These are phyloP conservation scores for Pogona vitticeps DNA, from an alignment of 2,113 vertebrate species.

Conservation along the genomic window DNA sequence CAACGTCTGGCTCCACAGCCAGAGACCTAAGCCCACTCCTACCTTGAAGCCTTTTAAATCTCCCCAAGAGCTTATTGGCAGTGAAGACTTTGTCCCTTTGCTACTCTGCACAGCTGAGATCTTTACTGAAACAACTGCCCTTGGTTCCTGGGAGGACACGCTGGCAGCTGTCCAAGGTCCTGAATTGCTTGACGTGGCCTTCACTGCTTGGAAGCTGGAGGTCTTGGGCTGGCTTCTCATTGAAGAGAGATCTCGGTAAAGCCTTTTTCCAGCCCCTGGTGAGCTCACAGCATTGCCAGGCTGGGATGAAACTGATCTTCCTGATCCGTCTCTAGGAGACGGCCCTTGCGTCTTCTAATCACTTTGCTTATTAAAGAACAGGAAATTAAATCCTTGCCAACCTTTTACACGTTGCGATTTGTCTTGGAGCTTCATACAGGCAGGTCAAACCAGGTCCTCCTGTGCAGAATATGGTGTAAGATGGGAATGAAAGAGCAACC, in stretches of 20 bases:
- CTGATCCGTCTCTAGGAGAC: not conserved
- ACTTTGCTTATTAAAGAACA: slow-evolving; percentile 17
- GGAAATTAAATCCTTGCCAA: slow-evolving; percentile 26
- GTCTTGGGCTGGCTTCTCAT: too few species aligned
- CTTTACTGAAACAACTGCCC: too few species aligned
- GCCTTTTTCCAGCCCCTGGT: not conserved
- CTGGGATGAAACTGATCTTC: not conserved
- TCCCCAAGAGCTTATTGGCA: too few species aligned
- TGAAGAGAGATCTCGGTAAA: not conserved
- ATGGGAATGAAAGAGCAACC: not conserved
- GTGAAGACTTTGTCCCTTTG: too few species aligned
- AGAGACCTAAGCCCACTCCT: too few species aligned
- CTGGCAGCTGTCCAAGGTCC: not conserved
- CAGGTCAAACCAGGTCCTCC: not conserved
- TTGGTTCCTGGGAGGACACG: too few species aligned
- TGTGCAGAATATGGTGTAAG: not conserved
- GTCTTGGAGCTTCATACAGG: not conserved
- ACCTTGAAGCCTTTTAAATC: too few species aligned
- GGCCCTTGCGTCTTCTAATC: not conserved
- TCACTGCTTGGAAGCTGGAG: not conserved
- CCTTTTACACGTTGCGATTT: not conserved
- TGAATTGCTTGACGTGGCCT: not conserved
- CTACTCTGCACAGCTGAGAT: too few species aligned
- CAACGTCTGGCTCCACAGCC: too few species aligned
- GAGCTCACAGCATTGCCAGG: not conserved